Evolutionary conservation across 1,140 invertebrate species (phyloP).

Genomic region (Latrodectus geometricus): DNA sequence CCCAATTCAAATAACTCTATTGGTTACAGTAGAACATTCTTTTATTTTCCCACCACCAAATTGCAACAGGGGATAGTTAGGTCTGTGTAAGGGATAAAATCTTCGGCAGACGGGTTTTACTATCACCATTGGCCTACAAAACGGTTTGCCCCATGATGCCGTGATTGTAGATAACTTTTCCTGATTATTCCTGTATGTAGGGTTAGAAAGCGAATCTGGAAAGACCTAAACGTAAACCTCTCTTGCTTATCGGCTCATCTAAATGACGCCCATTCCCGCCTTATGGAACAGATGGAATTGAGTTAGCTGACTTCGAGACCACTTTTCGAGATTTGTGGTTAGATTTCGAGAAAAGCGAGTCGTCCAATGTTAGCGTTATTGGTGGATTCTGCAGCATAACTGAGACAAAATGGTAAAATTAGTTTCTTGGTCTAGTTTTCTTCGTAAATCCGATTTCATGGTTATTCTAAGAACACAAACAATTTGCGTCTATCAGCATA

Average conservation of each 20-base stretch:
- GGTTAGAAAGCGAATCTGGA: background rate
- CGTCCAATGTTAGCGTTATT: background rate
- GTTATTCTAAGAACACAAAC: too few species aligned
- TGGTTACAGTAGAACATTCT: too few species aligned
- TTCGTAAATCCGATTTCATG: too few species aligned
- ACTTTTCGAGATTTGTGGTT: constrained; percentile 26
- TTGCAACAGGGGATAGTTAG: background rate
- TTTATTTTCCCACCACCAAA: background rate
- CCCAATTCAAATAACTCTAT: too few species aligned
- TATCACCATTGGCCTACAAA: constrained; percentile 25
- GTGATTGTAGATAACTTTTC: constrained; percentile 26
- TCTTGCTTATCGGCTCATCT: constrained; percentile 32
- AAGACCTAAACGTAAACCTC: constrained; percentile 21
- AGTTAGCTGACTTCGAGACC: constrained; percentile 16
- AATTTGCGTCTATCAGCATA: too few species aligned
- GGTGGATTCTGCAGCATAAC: background rate
- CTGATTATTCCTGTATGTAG: constrained; percentile 45
- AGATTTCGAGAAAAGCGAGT: background rate
- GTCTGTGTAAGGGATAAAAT: background rate
- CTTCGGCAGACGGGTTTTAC: constrained; percentile 9
- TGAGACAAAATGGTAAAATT: too few species aligned
- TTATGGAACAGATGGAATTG: constrained; percentile 37
- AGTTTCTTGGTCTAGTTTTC: too few species aligned
- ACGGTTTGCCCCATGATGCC: constrained; percentile 24
- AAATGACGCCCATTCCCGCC: constrained; percentile 46